phyloP scores from a whole-genome alignment of 2,113 vertebrate species.

The Tyrannus savana region DNA sequence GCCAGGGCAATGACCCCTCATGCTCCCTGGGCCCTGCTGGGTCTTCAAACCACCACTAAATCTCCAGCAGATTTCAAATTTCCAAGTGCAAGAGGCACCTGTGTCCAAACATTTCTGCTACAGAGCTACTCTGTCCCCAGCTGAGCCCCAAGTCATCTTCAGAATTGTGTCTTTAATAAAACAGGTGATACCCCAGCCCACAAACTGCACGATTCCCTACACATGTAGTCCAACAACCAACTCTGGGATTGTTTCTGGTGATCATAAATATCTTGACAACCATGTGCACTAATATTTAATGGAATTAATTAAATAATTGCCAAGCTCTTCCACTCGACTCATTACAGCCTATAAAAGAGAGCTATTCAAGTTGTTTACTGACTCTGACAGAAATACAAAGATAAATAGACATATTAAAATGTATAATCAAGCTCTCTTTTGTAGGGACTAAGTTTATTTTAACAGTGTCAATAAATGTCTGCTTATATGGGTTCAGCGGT shows the following conservation, averaged over 20 bases:
- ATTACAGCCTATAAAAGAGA: slow-evolving; percentile 30
- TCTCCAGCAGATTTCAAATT: neutral
- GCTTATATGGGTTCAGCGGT: neutral
- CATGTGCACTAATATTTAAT: neutral
- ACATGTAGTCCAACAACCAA: neutral
- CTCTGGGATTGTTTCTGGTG: neutral
- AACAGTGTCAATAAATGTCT: slow-evolving; percentile 54
- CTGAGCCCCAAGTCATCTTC: neutral
- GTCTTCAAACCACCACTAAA: accelerated
- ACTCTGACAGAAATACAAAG: slow-evolving; percentile 45
- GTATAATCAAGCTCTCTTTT: slow-evolving; percentile 38
- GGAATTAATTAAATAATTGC: slow-evolving; percentile 47
- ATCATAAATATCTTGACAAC: neutral
- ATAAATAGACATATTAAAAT: slow-evolving; percentile 57
- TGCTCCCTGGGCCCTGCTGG: neutral
- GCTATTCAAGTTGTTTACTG: slow-evolving; percentile 31
- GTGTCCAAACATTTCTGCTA: neutral
- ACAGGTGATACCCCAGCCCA: neutral
- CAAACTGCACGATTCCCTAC: neutral
- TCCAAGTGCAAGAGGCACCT: accelerated
- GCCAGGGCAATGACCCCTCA: neutral
- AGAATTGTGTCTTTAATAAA: neutral
- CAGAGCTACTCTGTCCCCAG: neutral
- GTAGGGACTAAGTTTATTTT: slow-evolving; percentile 50
- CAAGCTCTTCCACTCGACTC: neutral